Evolutionary conservation across 2,113 vertebrate species (phyloP), one percentile per base, ranked within the genome.

Genomic region (Poeciliopsis turrubarensis): DNA sequence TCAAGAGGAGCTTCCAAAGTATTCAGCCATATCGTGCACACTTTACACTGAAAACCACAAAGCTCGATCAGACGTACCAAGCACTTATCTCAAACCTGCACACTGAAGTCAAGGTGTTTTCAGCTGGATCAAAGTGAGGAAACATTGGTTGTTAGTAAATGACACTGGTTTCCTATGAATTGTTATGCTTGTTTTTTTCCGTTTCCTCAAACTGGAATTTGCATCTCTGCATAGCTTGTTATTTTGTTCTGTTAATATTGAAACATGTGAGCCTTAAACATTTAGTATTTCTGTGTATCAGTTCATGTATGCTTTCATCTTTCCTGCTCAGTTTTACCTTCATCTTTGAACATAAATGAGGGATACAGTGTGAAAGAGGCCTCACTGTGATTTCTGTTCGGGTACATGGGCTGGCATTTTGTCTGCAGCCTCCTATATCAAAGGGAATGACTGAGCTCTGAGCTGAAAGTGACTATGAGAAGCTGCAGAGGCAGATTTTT

Each of bases 181-280:
- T 8, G 22, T 68, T 34, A 0, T 39, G 12, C 15, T 3, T 37
- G 82, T 41, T 13, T 57, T 63, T 77, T 1, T 41, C 0, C 37
- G 12, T 69, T 85, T 85, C 54, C 69, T 44, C 31, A 72, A 14
- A 65, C 15, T 73, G 65, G 39, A 79, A 62, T 77, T 84, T 81
- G 31, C 44, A 60, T 73, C 0, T 1, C 13, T 22, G 22, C 26
- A 19, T 60, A 14, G 7, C 22, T 30, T 12, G 22, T 34, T 12
- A 22, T 12, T 60, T 68, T 61, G 54, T 7, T 32, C 31, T 60
- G 11, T 15, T 34, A 11, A 25, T 54, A 47, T 17, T 64, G 14
- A 64, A 60, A 30, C 39, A 7, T 14, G 13, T 17, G 44, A 26
- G 8, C 27, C 29, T 26, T 27, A 30, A 51, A 61, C 17, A 47